Percentiles rank a stretch among this genome's conserved stretches.
These are phyloP conservation scores for Phaetusa simplex DNA, from an alignment of 2,113 vertebrate genomes.

Conservation along the genomic window DNA sequence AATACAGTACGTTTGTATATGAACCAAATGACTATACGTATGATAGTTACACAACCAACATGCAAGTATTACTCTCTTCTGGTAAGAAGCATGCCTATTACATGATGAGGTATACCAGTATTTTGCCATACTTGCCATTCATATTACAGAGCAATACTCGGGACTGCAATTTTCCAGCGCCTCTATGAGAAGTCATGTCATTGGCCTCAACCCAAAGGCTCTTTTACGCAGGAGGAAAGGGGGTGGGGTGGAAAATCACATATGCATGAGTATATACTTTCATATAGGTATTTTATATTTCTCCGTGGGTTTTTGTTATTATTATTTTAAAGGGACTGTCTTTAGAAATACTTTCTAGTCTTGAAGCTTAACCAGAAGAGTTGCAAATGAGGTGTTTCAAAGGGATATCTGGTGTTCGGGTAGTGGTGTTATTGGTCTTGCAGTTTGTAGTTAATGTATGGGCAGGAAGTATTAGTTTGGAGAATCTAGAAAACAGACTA, in stretches of 20 bases:
- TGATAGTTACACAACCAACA: not conserved
- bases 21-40: not conserved
- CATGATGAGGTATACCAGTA: not conserved
- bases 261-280: not conserved
- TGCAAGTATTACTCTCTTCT: not conserved
- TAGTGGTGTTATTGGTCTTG: not conserved
- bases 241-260: rapidly evolving
- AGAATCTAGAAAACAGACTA: not conserved
- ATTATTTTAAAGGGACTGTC: not conserved
- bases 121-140: not conserved
- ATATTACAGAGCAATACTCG: not conserved
- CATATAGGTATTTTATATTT: not conserved
- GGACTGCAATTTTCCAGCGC: not conserved
- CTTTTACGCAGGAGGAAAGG: not conserved
- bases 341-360: not conserved
- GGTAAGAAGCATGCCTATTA: not conserved
- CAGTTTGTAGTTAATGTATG: not conserved
- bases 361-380: not conserved
- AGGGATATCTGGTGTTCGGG: not conserved
- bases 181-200: not conserved
- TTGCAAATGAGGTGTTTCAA: not conserved
- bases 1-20: not conserved
- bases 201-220: not conserved
- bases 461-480: not conserved
- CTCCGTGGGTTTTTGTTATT: not conserved